Conservation (phyloP, 2,888 invertebrate genomes). For the Incurvaria masculella region DNA sequence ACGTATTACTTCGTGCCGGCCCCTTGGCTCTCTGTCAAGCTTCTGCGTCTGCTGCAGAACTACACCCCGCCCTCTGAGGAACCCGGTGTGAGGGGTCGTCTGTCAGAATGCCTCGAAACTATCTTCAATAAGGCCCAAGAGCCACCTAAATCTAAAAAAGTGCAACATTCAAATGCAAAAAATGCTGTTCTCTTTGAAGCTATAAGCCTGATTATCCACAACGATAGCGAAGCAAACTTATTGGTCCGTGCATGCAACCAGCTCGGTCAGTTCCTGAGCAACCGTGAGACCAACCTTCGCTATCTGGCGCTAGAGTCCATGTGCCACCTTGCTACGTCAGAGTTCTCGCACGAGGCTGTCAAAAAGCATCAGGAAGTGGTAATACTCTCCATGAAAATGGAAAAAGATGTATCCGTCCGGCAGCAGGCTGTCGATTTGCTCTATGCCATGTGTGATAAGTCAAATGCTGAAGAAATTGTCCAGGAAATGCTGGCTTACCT, state of each 20-base stretch:
- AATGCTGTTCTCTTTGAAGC: constrained; percentile 99
- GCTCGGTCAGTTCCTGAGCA: constrained; percentile 95
- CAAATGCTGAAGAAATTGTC: constrained; percentile 98
- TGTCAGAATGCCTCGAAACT: constrained; percentile 97
- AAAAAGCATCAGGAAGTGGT: constrained; percentile 99
- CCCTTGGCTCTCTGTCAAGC: constrained; percentile 99
- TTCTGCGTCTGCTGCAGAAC: constrained; percentile 93
- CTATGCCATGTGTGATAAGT: constrained; percentile 99
- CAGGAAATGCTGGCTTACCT: constrained; percentile 99
- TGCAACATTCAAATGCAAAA: constrained; percentile 99
- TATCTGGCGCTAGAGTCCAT: constrained; percentile 98
- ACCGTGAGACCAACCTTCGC: constrained; percentile 95
- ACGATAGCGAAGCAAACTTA: constrained; percentile 96
- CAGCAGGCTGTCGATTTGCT: constrained; percentile 97
- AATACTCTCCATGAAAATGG: constrained; percentile 98
- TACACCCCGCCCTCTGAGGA: constrained; percentile 97
- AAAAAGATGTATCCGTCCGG: constrained; percentile 96
- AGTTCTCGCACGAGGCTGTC: constrained; percentile 99
- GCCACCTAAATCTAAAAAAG: constrained; percentile 99
- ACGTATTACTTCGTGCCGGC: constrained; percentile 99
- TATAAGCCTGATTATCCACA: constrained; percentile 98
- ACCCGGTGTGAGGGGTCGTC: constrained; percentile 91
- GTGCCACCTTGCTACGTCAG: constrained; percentile 98
- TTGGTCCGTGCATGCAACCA: constrained; percentile 98
- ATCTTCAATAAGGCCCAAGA: constrained; percentile 99